phyloP scores from a whole-genome alignment of 1,140 invertebrate species.

The Caenorhabditis latens region DNA sequence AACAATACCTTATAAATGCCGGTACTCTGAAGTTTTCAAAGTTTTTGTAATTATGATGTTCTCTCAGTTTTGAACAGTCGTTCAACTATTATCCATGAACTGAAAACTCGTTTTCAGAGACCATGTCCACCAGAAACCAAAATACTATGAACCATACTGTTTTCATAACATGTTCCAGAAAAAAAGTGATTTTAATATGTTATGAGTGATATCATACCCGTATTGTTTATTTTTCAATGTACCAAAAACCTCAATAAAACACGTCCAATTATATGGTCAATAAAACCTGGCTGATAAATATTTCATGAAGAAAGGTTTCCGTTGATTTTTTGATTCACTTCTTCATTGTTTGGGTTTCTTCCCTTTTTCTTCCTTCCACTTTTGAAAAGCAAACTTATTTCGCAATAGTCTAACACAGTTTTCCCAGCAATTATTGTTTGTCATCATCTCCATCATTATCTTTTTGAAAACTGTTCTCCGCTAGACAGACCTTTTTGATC shows the following conservation, averaged over 20 bases:
- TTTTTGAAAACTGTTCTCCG: slow-evolving; percentile 29
- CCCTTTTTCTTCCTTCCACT: background rate
- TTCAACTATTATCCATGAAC: no score
- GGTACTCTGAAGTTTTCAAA: no score
- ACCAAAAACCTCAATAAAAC: background rate
- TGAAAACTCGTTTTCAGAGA: no score
- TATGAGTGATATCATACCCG: slow-evolving; percentile 13
- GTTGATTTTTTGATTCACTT: slow-evolving; percentile 17
- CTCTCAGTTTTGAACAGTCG: no score
- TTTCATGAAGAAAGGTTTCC: background rate
- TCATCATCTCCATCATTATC: slow-evolving; percentile 19
- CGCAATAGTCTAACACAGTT: background rate
- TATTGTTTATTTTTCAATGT: slow-evolving; percentile 7
- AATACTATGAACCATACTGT: background rate
- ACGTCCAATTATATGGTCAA: slow-evolving; percentile 10
- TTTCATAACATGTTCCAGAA: slow-evolving; percentile 12
- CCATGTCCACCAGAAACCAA: background rate
- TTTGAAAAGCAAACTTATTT: background rate
- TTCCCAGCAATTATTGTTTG: background rate
- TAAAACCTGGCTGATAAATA: slow-evolving; percentile 15
- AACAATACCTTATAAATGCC: no score
- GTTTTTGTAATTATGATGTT: no score
- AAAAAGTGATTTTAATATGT: background rate
- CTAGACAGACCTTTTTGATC: background rate
- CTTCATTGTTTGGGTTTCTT: no score